Base-by-base conservation (phyloP, 2,113 vertebrate species). In the Pangasianodon gigas region DNA sequence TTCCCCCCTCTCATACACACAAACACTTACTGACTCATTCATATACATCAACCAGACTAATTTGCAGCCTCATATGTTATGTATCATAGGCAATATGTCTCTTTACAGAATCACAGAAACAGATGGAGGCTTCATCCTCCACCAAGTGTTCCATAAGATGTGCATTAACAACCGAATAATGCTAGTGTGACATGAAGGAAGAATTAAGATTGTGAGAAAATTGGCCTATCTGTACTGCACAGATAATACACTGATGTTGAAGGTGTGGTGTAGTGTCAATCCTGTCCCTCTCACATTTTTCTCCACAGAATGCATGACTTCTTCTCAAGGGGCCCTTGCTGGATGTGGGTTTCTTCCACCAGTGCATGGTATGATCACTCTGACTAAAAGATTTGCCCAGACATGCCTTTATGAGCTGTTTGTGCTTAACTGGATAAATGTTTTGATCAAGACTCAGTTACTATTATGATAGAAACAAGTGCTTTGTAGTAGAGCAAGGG, bases 401-500 rank as follows among this genome's bases (percentile, higher is more conserved):
- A 94, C 94, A 92, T 95, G 95, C 93, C 93, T 89, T 93, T 92
- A 87, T 48, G 88, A 93, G 88, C 88, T 93, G 92, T 93, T 92
- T 91, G 93, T 93, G 91, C 86, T 87, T 89, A 82, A 48, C 83
- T 88, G 92, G 90, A 92, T 93, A 94, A 94, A 95, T 96, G 95
- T 96, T 96, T 94, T 96, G 94, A 95, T 95, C 94, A 93, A 94
- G 94, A 94, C 92, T 89, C 89, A 41, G 94, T 95, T 95, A 95
- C 95, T 96, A 93, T 95, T 95, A 94, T 95, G 92, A 93, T 92
- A 92, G 94, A 95, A 94, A 94, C 92, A 93, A 92, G 93, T 90
- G 92, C 92, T 95, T 95, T 95, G 93, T 94, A 93, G 94, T 93
- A 92, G 93, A 92, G 84, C 87, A 88, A 92, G 90, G 91, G 93